Evolutionary conservation across 2,888 invertebrate species (phyloP).

Genomic region (Netelia virgata): DNA sequence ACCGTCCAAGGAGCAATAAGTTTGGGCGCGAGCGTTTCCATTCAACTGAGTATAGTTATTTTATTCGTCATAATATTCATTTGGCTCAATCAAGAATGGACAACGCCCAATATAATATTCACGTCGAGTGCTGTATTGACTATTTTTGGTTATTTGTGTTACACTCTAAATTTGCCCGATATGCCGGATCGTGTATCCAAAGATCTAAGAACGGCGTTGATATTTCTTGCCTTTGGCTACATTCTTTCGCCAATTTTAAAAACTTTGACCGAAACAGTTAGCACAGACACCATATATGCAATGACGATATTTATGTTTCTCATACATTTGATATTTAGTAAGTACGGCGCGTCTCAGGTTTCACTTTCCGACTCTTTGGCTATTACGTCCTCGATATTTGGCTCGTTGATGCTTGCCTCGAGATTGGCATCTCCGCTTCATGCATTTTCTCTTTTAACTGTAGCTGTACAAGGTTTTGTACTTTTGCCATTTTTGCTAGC

Average conservation of each 20-base stretch:
- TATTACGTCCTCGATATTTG: conserved; percentile 97
- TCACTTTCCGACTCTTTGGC: conserved; percentile 97
- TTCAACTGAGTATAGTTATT: conserved; percentile 92
- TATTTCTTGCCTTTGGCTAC: conserved; percentile 94
- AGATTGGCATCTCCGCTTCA: conserved; percentile 94
- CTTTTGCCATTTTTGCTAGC: conserved; percentile 93
- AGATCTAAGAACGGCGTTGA: conserved; percentile 92
- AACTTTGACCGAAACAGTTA: conserved; percentile 97
- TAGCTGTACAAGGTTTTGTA: conserved; percentile 95
- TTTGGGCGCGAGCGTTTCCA: conserved; percentile 92
- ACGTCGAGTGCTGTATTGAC: conserved; percentile 87
- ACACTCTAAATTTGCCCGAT: conserved; percentile 80
- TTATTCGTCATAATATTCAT: conserved; percentile 91
- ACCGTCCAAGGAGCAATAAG: conserved; percentile 89
- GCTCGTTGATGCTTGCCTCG: conserved; percentile 97
- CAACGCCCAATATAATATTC: conserved; percentile 89
- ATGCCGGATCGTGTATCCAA: conserved; percentile 81
- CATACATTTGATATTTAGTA: conserved; percentile 95
- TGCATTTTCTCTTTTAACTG: conserved; percentile 95
- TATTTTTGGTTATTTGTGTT: conserved; percentile 88
- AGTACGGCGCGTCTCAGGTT: conserved; percentile 95
- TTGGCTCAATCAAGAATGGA: conserved; percentile 90
- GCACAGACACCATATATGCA: conserved; percentile 98
- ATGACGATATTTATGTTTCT: conserved; percentile 95
- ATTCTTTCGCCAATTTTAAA: conserved; percentile 96